A percentile compares a stretch with the other conserved stretches of the same genome.
Evolutionary conservation across 1,140 invertebrate species (phyloP).

Genomic region (Scaptomyza graminum): DNA sequence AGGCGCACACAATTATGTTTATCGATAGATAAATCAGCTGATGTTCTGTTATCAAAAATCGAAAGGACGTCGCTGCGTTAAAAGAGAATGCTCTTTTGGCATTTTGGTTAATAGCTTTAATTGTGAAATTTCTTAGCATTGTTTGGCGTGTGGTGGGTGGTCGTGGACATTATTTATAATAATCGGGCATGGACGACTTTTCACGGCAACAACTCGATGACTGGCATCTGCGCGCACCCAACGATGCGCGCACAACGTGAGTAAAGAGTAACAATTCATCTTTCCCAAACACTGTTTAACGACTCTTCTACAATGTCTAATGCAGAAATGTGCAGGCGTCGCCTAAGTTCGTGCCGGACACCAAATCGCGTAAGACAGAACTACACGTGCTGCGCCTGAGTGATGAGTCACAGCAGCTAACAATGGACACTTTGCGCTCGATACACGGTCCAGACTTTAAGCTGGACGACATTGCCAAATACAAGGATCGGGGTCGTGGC

Average conservation of each 20-base stretch:
- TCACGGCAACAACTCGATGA: slow-evolving; percentile 85
- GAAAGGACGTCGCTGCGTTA: slow-evolving; percentile 3
- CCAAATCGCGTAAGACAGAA: slow-evolving; percentile 87
- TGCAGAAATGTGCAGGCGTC: slow-evolving; percentile 56
- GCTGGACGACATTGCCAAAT: slow-evolving; percentile 85
- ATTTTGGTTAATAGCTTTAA: slow-evolving; percentile 24
- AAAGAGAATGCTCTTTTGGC: slow-evolving; percentile 7
- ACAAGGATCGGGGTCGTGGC: slow-evolving; percentile 87
- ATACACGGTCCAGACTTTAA: slow-evolving; percentile 88
- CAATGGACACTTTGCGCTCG: slow-evolving; percentile 88
- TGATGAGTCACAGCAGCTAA: slow-evolving; percentile 87
- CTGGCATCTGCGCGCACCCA: slow-evolving; percentile 85
- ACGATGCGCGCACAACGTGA: slow-evolving; percentile 85
- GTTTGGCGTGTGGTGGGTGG: background rate
- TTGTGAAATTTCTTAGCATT: slow-evolving; percentile 33
- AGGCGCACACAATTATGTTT: background rate
- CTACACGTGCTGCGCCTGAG: slow-evolving; percentile 88
- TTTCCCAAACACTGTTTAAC: background rate
- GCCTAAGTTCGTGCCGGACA: slow-evolving; percentile 70
- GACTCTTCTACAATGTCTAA: background rate
- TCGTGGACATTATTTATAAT: background rate
- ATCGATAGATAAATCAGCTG: slow-evolving; percentile 18
- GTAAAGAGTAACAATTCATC: slow-evolving; percentile 5
- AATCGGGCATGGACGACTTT: slow-evolving; percentile 69
- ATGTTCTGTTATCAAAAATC: slow-evolving; percentile 10